Percentiles rank a stretch among this genome's conserved stretches.
Evolutionary conservation across 2,113 vertebrate species (phyloP).

Genomic region (Cichladusa arquata): DNA sequence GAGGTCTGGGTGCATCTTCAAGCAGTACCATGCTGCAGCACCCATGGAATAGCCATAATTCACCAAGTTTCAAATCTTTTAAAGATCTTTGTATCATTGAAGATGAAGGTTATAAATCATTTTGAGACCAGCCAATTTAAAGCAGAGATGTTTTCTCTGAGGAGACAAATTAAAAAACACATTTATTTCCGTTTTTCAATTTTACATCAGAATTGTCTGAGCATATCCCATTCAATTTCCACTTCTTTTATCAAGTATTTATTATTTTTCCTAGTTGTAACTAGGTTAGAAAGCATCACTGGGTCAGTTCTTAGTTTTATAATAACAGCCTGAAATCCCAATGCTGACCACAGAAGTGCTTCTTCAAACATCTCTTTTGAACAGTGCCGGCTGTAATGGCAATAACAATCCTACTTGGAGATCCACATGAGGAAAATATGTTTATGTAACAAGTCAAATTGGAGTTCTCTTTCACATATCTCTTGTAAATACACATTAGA

Average conservation of each 20-base stretch:
- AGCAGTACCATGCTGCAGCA: not conserved
- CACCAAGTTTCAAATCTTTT: not conserved
- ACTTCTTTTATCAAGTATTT: not conserved
- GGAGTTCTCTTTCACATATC: not conserved
- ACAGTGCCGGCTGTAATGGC: not conserved
- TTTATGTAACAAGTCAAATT: not conserved
- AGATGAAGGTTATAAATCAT: not conserved
- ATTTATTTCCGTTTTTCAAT: not conserved
- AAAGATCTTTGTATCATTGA: not conserved
- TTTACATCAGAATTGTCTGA: not conserved
- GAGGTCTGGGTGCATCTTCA: not conserved
- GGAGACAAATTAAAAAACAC: conserved; percentile 11
- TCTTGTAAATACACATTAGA: not conserved
- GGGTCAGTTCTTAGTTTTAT: not conserved
- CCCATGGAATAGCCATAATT: not conserved
- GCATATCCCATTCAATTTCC: not conserved
- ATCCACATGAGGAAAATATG: not conserved
- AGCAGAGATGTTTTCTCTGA: not conserved
- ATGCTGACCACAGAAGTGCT: not conserved
- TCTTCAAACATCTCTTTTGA: not conserved
- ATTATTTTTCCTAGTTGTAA: not conserved
- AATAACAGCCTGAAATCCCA: not conserved
- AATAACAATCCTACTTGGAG: not conserved
- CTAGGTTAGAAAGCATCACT: not conserved
- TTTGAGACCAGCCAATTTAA: not conserved